Base-by-base conservation (phyloP, 1,140 invertebrate genomes). In the Caligus rogercresseyi region DNA sequence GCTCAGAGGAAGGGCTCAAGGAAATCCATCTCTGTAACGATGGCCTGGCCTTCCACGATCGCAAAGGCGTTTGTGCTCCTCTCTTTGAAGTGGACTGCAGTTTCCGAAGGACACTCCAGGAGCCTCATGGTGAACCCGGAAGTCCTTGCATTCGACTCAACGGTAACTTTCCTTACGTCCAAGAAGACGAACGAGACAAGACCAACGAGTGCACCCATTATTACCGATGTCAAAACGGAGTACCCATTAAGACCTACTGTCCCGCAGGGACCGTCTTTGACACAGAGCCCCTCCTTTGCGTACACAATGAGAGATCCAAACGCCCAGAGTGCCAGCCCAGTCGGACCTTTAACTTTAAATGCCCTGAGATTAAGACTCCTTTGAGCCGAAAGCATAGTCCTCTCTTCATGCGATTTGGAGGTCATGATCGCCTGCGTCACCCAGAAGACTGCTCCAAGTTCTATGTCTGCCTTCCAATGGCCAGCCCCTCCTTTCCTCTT, bases 361-460 rank as follows among this genome's bases (percentile, higher is more conserved):
- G 31, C n/a, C 31, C 31, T 43, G 31, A 43, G 31, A n/a, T 54
- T 4, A 16, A 16, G 11, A 7, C 11, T 54, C 20, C 53, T 7
- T 54, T 20, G 13, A 20, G 53, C 19, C 13, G 19, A 16, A 54
- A 54, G 19, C 53, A 16, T 54, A 54, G 15, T 54, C 15, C 20
- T 11, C 53, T 16, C 19, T 54, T 54, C 13, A 54, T 62, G 31
- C 60, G 61, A 15, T 63, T 63, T 54, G 61, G 61, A 24, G 52
- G 25, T 21, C 61, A 63, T 53, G 61, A 63, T 13, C 52, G 61
- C 1, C 54, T 63, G 3, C 55, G 52, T 15, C 52, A 63, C 25
- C 61, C 61, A 1, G 18, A 21, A 3, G 53, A 63, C 23, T 63
- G 61, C 54, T 19, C 43, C 19, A 58, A 59, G 51, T 63, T 63